Evolutionary conservation across 2,888 invertebrate species (phyloP), one percentile per base, ranked within the genome.

Genomic region (Drosophila sordidula): DNA sequence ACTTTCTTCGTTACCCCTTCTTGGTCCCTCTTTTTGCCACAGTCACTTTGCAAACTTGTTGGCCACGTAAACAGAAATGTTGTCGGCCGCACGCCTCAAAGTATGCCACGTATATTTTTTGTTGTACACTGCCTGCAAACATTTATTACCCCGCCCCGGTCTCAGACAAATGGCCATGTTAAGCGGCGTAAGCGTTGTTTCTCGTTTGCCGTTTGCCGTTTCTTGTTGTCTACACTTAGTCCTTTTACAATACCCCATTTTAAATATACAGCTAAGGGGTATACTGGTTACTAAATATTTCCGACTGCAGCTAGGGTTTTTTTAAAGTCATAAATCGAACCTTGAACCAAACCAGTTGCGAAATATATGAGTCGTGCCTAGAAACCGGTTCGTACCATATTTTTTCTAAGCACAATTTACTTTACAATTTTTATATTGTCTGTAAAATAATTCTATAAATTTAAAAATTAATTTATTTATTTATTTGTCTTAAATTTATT

Each of bases 51-150:
- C 38, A 41, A 39, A 52, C 57, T 52, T 55, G 45, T 72, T 64
- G 71, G 52, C 66, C 81, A 80, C 78, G 78, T 75, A 83, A 81
- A 83, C 80, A 86, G 45, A 71, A 81, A 71, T 83, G 68, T 71
- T 70, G 49, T 54, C 38, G 47, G 50, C 70, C 80, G 54, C 64
- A 66, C 65, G 55, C 64, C 74, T 52, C 46, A 65, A 71, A 78
- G 78, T 78, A 70, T 72, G 71, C 78, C 63, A 67, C 74, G 77
- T 68, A 68, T 73, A 75, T 71, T 74, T 77, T 71, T 74, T 77
- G 18, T 68, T 74, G 50, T 57, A 51, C 47, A 42, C 54, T 45
- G 61, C 56, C 56, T 61, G 66, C 54, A 66, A 84, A 75, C 68
- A 75, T 82, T 87, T 84, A 71, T 79, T 75, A 58, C 63, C 63